Percentiles rank a stretch among this genome's conserved stretches.
Conservation (phyloP, 1,140 invertebrate species). For the Pseudoatta argentina region DNA sequence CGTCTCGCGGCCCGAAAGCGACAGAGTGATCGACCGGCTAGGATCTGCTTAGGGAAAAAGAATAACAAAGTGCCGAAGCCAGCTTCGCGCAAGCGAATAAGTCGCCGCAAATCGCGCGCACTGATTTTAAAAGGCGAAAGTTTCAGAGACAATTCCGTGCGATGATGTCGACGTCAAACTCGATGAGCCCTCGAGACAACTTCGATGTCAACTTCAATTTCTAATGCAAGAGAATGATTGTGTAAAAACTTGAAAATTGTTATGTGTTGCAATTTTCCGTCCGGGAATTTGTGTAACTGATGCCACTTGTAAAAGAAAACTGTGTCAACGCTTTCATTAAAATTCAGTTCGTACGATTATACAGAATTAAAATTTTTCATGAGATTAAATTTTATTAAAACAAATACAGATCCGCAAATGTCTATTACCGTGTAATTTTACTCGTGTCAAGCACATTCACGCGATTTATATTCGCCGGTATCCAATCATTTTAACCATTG, state of each 20-base stretch:
- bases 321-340: not conserved
- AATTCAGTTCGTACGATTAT: constrained; percentile 5
- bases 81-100: not conserved
- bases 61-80: not conserved
- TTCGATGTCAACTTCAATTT: constrained; percentile 17
- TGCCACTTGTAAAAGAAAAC: not conserved
- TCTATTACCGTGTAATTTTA: not conserved
- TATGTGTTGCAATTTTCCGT: not conserved
- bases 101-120: constrained; percentile 4
- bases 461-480: not conserved
- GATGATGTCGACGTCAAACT: constrained; percentile 34
- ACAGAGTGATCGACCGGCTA: constrained; percentile 22
- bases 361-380: constrained; percentile 3
- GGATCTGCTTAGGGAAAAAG: constrained; percentile 18
- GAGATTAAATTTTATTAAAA: not conserved
- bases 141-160: not conserved
- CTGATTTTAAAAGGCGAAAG: constrained; percentile 32
- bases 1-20: constrained; percentile 40
- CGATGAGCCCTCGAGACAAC: not conserved
- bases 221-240: constrained; percentile 13
- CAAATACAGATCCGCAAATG: not conserved
- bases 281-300: constrained; percentile 25
- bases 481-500: not conserved
- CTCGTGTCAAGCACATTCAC: not conserved
- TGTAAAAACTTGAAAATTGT: constrained; percentile 36